Conservation (phyloP, 2,888 invertebrate genomes). For the Lissonota sp. region DNA sequence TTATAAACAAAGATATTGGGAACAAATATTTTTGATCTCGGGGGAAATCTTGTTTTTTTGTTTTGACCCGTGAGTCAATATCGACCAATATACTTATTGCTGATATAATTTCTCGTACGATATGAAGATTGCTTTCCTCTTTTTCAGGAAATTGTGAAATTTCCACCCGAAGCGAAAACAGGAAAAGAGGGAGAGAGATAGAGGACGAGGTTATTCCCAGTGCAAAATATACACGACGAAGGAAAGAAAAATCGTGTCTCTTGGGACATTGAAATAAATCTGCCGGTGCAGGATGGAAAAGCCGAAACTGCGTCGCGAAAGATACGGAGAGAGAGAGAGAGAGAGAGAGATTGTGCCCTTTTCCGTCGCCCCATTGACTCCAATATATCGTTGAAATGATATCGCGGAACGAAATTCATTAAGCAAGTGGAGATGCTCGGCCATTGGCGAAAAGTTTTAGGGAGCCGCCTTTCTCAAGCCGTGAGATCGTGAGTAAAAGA, state of each 20-base stretch:
- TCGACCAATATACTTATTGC: background rate
- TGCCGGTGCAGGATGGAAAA: conserved; percentile 15
- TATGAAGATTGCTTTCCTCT: background rate
- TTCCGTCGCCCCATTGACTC: conserved; percentile 64
- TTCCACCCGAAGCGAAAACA: background rate
- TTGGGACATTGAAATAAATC: conserved; percentile 30
- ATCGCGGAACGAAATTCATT: conserved; percentile 67
- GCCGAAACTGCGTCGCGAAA: conserved; percentile 11
- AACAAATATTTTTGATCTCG: background rate
- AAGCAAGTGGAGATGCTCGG: conserved; percentile 54
- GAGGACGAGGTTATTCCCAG: background rate
- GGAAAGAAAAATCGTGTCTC: conserved; percentile 15
- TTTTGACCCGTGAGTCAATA: no score
- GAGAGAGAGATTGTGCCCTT: conserved; percentile 11
- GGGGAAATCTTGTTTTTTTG: no score
- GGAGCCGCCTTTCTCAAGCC: conserved; percentile 23
- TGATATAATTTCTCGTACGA: background rate
- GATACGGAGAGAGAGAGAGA: conserved; percentile 15
- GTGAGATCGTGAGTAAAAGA: conserved; percentile 15
- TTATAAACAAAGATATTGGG: background rate
- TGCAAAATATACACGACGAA: background rate
- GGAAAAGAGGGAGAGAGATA: background rate
- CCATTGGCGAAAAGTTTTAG: conserved; percentile 46
- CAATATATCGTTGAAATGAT: conserved; percentile 64
- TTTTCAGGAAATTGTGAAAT: background rate